Evolutionary conservation across 1,140 invertebrate genomes (phyloP), one percentile per base, ranked within the genome.

Genomic region (Proales similis): DNA sequence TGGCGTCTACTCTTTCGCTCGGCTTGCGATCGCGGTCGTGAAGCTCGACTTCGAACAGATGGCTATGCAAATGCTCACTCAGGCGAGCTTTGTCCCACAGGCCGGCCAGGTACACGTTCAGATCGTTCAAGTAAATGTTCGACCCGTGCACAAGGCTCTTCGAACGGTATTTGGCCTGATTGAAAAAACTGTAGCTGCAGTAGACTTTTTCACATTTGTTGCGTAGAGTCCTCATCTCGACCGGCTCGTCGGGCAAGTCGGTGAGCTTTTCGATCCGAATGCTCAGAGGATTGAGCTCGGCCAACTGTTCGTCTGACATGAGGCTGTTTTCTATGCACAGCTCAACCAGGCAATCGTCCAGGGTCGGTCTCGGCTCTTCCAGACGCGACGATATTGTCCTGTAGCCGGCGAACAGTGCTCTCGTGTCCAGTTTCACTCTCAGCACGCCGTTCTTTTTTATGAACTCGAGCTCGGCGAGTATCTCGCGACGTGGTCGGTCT

Each of bases 71-170:
- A 51, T 68, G 74, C 46, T 76, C 69, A 11, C 67, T 46, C 33
- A 76, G 61, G 49, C 71, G 68, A n/a, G 69, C 69, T 9, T 62
- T 32, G 29, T 73, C 45, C 36, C 19, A 57, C 57, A 64, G 65
- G 73, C 73, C 72, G 29, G 70, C 64, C 6, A 75, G 64, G 30
- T 73, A 66, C 22, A 76, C 70, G 68, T 72, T 71, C 27, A 69
- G 66, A 64, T 76, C 74, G 64, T 76, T 69, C 68, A 69, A 76
- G 64, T 73, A 73, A 0, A 76, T 65, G 38, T 70, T 69, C 24
- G 53, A 65, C 12, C 38, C 66, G 63, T 74, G 73, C 19, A 68
- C 64, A 43, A 69, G 68, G 5, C 69, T 67, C 19, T 66, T 33
- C 46, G 69, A 73, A 39, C 57, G 43, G 51, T 74, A 68, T 6